These are phyloP conservation scores for Cichladusa arquata DNA, from an alignment of 2,113 vertebrate species.

Conservation along the genomic window DNA sequence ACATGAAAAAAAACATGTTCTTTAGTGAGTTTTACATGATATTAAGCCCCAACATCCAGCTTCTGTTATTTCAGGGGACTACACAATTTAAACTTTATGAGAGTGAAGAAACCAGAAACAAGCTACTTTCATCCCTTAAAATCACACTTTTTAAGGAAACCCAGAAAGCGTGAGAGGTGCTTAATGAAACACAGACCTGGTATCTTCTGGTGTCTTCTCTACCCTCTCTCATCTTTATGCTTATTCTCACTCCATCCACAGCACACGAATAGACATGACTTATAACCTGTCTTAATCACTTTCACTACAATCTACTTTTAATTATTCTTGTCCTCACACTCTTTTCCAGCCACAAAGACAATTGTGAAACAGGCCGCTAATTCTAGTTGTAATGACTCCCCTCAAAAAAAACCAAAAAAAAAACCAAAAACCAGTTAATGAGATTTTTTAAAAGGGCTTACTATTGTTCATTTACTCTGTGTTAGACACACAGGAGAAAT, in stretches of 20 bases:
- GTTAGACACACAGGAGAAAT: neutral
- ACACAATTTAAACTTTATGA: neutral
- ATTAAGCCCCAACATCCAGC: neutral
- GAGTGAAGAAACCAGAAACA: neutral
- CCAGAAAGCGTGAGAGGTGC: fast-evolving
- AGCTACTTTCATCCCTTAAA: neutral
- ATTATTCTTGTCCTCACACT: neutral
- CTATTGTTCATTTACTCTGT: neutral
- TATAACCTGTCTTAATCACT: neutral
- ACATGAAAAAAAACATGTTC: neutral
- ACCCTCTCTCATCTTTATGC: neutral
- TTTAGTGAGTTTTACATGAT: neutral
- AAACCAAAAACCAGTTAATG: too few relatives aligned
- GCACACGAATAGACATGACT: neutral
- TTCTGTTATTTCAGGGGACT: neutral
- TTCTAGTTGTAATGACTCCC: neutral
- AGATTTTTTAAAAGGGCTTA: neutral
- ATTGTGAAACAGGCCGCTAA: neutral
- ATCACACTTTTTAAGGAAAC: neutral
- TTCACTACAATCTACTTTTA: neutral
- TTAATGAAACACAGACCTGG: neutral
- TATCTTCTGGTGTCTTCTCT: neutral
- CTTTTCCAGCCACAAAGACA: neutral
- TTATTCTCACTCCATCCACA: neutral
- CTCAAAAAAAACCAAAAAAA: neutral